phyloP scores from a whole-genome alignment of 2,888 invertebrate genomes.

The Drosophila siamana region DNA sequence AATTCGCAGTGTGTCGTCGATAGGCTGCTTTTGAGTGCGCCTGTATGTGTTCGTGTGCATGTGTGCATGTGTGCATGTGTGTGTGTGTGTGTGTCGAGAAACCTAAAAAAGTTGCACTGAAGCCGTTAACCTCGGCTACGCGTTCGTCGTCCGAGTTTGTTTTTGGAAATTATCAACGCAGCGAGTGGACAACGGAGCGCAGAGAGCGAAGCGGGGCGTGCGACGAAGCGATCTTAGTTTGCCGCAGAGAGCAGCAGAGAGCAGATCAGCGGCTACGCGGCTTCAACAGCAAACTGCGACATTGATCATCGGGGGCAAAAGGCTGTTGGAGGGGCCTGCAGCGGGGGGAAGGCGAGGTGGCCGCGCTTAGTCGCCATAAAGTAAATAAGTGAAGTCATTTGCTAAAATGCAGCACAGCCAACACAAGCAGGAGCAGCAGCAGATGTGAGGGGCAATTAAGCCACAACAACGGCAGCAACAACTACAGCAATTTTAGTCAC shows the following conservation, averaged over 20 bases:
- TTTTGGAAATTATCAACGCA: conserved; percentile 71
- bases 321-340: not conserved
- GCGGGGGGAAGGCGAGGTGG: not conserved
- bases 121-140: conserved; percentile 84
- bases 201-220: not conserved
- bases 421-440: no score
- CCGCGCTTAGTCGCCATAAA: conserved; percentile 46
- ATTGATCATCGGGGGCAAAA: not conserved
- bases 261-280: not conserved
- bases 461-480: conserved; percentile 23
- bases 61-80: conserved; percentile 12
- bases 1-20: conserved; percentile 65
- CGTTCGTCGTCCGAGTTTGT: conserved; percentile 80
- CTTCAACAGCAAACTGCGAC: conserved; percentile 11
- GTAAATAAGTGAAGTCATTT: conserved; percentile 82
- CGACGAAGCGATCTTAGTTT: conserved; percentile 37
- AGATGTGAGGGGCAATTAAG: conserved; percentile 58
- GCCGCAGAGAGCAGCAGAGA: not conserved
- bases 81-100: conserved; percentile 53
- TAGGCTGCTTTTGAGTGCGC: conserved; percentile 57
- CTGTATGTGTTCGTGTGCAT: not conserved
- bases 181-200: not conserved
- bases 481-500: conserved; percentile 46
- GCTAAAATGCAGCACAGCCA: conserved; percentile 64
- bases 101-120: conserved; percentile 83